A percentile compares a stretch with the other conserved stretches of the same genome.
Evolutionary conservation across 2,797 vertebrate genomes (phyloP).

Genomic region (Oryzias dopingdopingensis): DNA sequence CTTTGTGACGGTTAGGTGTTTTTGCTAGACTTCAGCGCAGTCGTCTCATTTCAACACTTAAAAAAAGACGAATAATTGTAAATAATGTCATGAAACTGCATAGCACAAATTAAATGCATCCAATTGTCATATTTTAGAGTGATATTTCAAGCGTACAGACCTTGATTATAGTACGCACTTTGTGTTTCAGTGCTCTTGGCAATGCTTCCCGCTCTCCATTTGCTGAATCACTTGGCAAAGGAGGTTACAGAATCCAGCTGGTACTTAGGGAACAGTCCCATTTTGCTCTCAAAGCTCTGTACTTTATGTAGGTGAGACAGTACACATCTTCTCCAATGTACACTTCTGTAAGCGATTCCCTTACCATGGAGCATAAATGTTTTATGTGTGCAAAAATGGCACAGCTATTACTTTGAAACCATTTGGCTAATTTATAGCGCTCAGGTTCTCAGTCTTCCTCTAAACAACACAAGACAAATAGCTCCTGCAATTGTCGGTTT

Average conservation of each 20-base stretch:
- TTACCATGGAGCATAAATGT: not conserved
- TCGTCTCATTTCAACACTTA: slow-evolving; percentile 23
- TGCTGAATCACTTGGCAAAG: slow-evolving; percentile 55
- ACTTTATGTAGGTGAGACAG: slow-evolving; percentile 32
- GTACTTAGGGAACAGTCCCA: slow-evolving; percentile 43
- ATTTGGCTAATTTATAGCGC: slow-evolving; percentile 1
- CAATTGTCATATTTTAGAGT: slow-evolving; percentile 32
- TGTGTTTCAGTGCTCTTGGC: slow-evolving; percentile 55
- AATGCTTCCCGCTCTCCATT: slow-evolving; percentile 51
- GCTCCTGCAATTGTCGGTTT: not conserved
- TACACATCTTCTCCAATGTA: slow-evolving; percentile 28
- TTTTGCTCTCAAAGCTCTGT: slow-evolving; percentile 37
- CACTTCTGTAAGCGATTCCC: slow-evolving; percentile 1
- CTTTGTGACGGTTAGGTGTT: slow-evolving; percentile 7
- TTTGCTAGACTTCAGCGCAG: slow-evolving; percentile 8
- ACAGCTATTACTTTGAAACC: slow-evolving; percentile 7
- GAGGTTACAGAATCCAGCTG: slow-evolving; percentile 44
- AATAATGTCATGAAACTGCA: slow-evolving; percentile 22
- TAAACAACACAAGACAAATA: not conserved
- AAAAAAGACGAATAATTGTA: slow-evolving; percentile 25
- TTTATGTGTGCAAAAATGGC: slow-evolving; percentile 5
- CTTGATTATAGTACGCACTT: slow-evolving; percentile 39
- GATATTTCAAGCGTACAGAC: slow-evolving; percentile 31
- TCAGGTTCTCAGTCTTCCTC: not conserved
- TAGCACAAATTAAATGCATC: slow-evolving; percentile 26